Evolutionary conservation across 2,113 vertebrate genomes (phyloP).

Genomic region (Ancistrus triradiatus): DNA sequence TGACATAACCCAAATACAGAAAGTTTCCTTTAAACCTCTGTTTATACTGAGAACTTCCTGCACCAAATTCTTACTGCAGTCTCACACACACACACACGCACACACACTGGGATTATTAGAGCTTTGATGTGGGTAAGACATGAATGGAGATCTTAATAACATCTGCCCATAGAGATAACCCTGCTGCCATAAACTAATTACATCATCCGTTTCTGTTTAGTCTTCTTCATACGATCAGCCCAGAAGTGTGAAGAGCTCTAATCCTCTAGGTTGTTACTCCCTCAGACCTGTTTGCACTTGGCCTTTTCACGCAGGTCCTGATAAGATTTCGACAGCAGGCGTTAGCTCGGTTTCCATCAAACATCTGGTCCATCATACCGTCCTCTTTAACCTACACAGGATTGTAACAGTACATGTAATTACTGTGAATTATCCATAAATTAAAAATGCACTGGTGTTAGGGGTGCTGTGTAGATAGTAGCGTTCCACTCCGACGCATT

Average conservation of each 20-base stretch:
- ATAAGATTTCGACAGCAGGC: too few relatives aligned
- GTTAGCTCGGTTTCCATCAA: too few relatives aligned
- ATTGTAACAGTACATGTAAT: too few relatives aligned
- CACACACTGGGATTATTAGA: not conserved
- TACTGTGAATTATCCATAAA: too few relatives aligned
- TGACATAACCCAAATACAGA: too few relatives aligned
- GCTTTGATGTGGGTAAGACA: not conserved
- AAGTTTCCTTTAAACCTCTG: too few relatives aligned
- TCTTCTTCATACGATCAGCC: conserved; percentile 12
- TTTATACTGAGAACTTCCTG: too few relatives aligned
- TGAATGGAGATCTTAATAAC: conserved; percentile 11
- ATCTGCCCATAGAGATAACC: conserved; percentile 4
- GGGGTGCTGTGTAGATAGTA: too few relatives aligned
- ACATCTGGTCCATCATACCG: too few relatives aligned
- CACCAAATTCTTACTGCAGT: not conserved
- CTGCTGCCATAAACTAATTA: conserved; percentile 4
- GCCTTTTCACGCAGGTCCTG: conserved; percentile 2
- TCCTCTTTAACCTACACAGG: too few relatives aligned
- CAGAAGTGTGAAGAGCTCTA: conserved; percentile 6
- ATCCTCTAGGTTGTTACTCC: conserved; percentile 5
- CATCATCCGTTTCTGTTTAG: conserved; percentile 24
- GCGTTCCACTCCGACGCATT: too few relatives aligned
- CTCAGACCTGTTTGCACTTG: not conserved
- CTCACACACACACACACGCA: conserved; percentile 3
- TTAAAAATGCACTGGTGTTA: too few relatives aligned